These are phyloP conservation scores for Hirtodrosophila duncani DNA, from an alignment of 2,888 invertebrate genomes.

Conservation along the genomic window DNA sequence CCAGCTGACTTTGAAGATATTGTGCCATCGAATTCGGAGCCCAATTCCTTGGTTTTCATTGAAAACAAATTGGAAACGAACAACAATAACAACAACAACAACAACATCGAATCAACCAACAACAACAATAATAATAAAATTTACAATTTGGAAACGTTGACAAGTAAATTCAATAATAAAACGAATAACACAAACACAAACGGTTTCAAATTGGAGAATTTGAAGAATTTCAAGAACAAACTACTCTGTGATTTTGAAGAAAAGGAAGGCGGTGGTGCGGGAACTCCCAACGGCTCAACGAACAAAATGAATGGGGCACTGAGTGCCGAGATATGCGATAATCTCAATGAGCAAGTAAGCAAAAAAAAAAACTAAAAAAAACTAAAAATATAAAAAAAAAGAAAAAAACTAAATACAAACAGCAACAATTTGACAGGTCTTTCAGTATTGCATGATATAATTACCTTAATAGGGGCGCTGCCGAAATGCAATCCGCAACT, in stretches of 20 bases:
- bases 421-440: too few relatives aligned
- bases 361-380: too few relatives aligned
- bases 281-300: constrained; percentile 30
- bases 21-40: constrained; percentile 74
- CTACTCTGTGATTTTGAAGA: constrained; percentile 77
- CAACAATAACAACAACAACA: constrained; percentile 58
- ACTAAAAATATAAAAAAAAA: too few relatives aligned
- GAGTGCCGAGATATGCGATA: constrained; percentile 78
- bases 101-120: constrained; percentile 25
- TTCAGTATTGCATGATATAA: constrained; percentile 22
- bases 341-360: constrained; percentile 79
- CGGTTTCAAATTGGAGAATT: constrained; percentile 77
- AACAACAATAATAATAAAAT: constrained; percentile 69
- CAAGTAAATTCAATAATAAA: constrained; percentile 76
- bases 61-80: constrained; percentile 74
- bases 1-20: constrained; percentile 78
- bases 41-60: constrained; percentile 76
- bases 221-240: constrained; percentile 78
- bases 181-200: constrained; percentile 77
- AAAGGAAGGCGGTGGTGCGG: constrained; percentile 27
- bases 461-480: too few relatives aligned
- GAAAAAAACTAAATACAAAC: too few relatives aligned
- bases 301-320: constrained; percentile 77
- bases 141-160: constrained; percentile 74
- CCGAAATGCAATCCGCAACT: too few relatives aligned